Base-by-base conservation (phyloP, 2,113 vertebrate genomes). In the Trachemys scripta region DNA sequence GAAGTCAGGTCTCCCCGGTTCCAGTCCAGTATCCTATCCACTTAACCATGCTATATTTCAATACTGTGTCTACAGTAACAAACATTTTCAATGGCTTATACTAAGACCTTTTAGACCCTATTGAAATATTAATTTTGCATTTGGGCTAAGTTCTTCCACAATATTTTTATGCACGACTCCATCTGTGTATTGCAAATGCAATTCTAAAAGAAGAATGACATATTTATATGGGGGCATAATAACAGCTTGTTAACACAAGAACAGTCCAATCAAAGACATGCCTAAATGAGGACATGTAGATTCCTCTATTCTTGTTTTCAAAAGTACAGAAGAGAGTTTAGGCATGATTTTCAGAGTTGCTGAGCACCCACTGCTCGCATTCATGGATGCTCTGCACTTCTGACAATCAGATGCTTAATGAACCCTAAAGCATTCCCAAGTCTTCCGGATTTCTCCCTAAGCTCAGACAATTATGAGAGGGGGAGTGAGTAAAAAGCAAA, bases 41-140 rank as follows among this genome's bases (percentile, higher is more conserved):
- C 10, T 1, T 2, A 27, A 17, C 56, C 1, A 0, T 2, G 1
- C 5, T 1, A 1, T 80, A 59, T 76, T 51, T 94, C 80, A 8
- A 0, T 0, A 1, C 1, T 45, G 20, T n/a, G 8, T 0, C 0
- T 6, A 2, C 2, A 24, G 19, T 50, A 90, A 84, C 88, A 10
- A 80, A 87, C 27, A 16, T 38, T 20, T 59, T 29, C 35, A 62
- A 14, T 80, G 38, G 11, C 5, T 88, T 88, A 86, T 84, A 10
- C 42, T 38, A 84, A 82, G 47, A 27, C 25, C 27, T 85, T 85
- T n/a, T 16, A 79, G 16, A 54, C 29, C 80, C 51, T 79, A 49
- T 56, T 84, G 53, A 62, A 79, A 89, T 85, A 87, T n/a, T 27
- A 51, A 88, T 89, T 24, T 88, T 88, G 80, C 89, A 94, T 19